Evolutionary conservation across 2,797 vertebrate species (phyloP), one percentile per base, ranked within the genome.

Genomic region (Pristis pectinata): DNA sequence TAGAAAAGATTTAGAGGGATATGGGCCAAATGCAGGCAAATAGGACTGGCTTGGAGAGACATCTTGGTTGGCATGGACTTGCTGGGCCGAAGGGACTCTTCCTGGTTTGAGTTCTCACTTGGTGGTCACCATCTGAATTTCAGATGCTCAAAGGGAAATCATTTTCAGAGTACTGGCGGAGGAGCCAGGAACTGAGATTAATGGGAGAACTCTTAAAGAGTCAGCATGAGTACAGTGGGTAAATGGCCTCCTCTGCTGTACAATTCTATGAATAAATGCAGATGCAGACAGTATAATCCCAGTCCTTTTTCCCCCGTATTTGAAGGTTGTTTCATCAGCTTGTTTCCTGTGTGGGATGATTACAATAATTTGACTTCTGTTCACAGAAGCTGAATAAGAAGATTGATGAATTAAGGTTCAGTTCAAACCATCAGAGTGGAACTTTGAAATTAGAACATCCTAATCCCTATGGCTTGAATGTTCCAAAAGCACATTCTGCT

Each of bases 341-440:
- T 56, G 37, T 41, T 41, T 72, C 64, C 64, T 44, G n/a, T n/a
- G 56, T 91, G 41, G 9, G 59, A 37, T 59, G 8, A 19, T n/a
- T 87, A 72, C 41, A 56, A n/a, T 19, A 53, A 56, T 53, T 94
- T 94, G 92, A 76, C 27, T 94, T 94, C 13, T 11, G 11, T 94
- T 76, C 30, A 76, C 92, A 94, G 92, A 94, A n/a, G 70, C 70
- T 94, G 92, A 94, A 49, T n/a, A 76, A 17, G 41, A 76, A n/a
- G 44, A 94, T 94, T 76, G 92, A 76, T 11, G 44, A 94, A 9
- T 53, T 94, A 44, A 94, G 30, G 49, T 27, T 53, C 37, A 22
- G 15, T 17, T 53, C 92, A 94, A 53, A 17, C 72, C 92, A 49
- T 41, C 70, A 17, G 44, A 76, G 27, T 53, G 41, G 70, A 56